A percentile compares a stretch with the other conserved stretches of the same genome.
These are phyloP conservation scores for Macrocentrus cingulum DNA, from an alignment of 1,140 invertebrate species.

Conservation along the genomic window DNA sequence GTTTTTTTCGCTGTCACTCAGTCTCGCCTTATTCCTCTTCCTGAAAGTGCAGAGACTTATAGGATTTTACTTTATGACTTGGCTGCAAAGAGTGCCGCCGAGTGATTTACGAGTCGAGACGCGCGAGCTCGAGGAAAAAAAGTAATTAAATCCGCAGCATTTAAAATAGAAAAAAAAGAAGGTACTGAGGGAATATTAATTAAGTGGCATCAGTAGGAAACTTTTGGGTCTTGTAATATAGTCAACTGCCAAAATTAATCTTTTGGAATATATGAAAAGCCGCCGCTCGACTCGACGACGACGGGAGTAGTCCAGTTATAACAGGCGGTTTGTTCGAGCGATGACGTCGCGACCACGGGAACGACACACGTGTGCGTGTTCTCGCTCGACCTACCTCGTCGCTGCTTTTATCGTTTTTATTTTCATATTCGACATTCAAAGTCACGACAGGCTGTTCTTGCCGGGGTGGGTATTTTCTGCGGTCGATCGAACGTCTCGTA, in stretches of 20 bases:
- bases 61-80: constrained; percentile 47
- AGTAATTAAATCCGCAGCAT: constrained; percentile 52
- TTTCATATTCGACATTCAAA: constrained; percentile 20
- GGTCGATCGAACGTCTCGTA: constrained; percentile 11
- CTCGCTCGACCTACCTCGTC: constrained; percentile 8
- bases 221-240: constrained; percentile 22
- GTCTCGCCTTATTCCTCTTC: neutral
- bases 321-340: neutral
- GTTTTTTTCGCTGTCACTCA: constrained; percentile 18
- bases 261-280: constrained; percentile 18
- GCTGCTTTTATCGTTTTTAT: constrained; percentile 22
- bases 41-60: constrained; percentile 13
- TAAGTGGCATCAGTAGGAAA: constrained; percentile 40
- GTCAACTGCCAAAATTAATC: constrained; percentile 39
- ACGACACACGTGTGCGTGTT: constrained; percentile 29
- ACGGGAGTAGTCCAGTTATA: neutral
- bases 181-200: constrained; percentile 47
- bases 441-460: constrained; percentile 17
- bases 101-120: constrained; percentile 52
- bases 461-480: constrained; percentile 1
- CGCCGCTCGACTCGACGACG: too few relatives aligned
- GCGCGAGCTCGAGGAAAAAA: constrained; percentile 38
- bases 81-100: constrained; percentile 36
- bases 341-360: constrained; percentile 11
- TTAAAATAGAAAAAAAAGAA: constrained; percentile 34